Evolutionary conservation across 1,140 invertebrate species (phyloP), one percentile per base, ranked within the genome.

Genomic region (Nymphalis io): DNA sequence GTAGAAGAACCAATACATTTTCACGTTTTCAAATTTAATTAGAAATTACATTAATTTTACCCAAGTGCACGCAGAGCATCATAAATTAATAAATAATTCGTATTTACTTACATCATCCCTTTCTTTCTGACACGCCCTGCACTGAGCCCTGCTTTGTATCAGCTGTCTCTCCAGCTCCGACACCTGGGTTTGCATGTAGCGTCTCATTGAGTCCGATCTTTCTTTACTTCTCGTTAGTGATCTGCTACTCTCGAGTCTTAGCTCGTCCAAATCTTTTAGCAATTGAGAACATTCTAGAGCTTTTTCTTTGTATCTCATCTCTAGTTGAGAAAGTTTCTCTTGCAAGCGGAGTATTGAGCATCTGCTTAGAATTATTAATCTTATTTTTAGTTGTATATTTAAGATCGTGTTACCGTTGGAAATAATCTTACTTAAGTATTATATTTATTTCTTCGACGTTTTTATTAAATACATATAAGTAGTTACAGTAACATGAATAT

Each of bases 221-320:
- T 95, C 94, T 70, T 95, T 95, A 11, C 92, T 92, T 46, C 94
- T 90, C 0, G 92, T 88, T 0, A 96, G 92, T 73, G 95, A 94
- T 74, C 95, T 92, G 1, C 93, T 94, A 0, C 93, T 94, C 76
- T 96, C 95, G 23, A 94, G 93, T 42, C 94, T 90, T 8, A 95
- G 80, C 48, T 93, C 93, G 23, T 95, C 95, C 15, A 96, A 78
- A 73, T 95, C 94, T 11, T 94, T 93, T 12, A 93, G 84, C 5
- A 96, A 80, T 68, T 94, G 93, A 20, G 72, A 46, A 64, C 73
- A 84, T 78, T 93, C 92, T 18, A 83, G 76, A 1, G 85, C 68
- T 73, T 93, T 93, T 58, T 92, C 91, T 48, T 92, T 88, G 8
- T 83, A 85, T n/a, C 83, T 70, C 20, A 70, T 69, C 11, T 93